A percentile compares a stretch with the other conserved stretches of the same genome.
These are phyloP conservation scores for Galbula dea DNA, from an alignment of 2,113 vertebrate species.

Conservation along the genomic window DNA sequence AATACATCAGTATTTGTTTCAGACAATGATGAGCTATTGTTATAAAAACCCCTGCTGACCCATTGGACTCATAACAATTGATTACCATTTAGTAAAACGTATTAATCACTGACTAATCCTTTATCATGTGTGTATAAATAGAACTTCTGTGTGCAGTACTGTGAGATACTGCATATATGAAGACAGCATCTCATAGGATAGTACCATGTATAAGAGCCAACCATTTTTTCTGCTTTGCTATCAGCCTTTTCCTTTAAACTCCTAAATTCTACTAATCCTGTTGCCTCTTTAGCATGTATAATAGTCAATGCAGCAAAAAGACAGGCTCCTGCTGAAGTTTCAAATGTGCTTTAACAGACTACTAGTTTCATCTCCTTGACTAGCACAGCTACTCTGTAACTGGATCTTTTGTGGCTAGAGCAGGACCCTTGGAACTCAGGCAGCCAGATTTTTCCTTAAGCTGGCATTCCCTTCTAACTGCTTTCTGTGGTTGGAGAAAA, in stretches of 20 bases:
- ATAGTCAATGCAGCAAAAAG: background rate
- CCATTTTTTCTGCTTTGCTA: background rate
- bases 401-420: background rate
- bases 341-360: background rate
- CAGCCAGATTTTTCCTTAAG: background rate
- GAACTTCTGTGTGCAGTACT: background rate
- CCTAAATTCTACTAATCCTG: background rate
- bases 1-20: background rate
- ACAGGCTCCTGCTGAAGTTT: background rate
- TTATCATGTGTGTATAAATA: background rate
- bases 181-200: background rate
- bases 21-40: background rate
- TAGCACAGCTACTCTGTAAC: background rate
- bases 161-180: background rate
- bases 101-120: constrained; percentile 21
- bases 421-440: background rate
- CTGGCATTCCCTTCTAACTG: background rate
- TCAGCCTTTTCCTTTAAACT: background rate
- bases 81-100: constrained; percentile 2
- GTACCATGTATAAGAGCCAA: background rate
- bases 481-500: background rate
- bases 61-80: background rate
- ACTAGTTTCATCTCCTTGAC: background rate
- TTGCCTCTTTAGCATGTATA: background rate
- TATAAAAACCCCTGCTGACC: background rate